A percentile compares a stretch with the other conserved stretches of the same genome.
Evolutionary conservation across 2,797 vertebrate species (phyloP).

Genomic region (Muscicapa striata): DNA sequence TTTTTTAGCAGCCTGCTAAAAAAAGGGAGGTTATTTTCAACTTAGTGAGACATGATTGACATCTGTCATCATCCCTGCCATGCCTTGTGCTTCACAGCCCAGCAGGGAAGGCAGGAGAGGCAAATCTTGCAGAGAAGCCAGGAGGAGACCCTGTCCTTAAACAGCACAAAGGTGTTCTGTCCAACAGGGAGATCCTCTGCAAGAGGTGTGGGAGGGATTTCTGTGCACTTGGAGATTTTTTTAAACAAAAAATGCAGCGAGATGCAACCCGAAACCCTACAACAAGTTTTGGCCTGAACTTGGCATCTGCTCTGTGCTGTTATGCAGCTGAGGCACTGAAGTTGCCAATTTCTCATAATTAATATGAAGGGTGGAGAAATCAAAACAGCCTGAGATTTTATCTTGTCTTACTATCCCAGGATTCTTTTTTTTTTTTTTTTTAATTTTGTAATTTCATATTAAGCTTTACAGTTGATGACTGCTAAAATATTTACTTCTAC

Average conservation of each 20-base stretch:
- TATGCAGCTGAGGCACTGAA: constrained; percentile 1
- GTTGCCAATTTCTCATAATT: constrained; percentile 63
- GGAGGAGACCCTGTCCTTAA: background rate
- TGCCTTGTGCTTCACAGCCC: background rate
- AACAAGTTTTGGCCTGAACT: constrained; percentile 68
- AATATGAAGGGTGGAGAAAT: constrained; percentile 56
- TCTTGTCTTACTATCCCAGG: constrained; percentile 46
- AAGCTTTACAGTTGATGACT: background rate
- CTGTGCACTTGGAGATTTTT: background rate
- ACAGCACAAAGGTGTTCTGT: background rate
- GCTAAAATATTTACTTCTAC: background rate
- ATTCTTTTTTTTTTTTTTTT: background rate
- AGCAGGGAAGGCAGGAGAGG: background rate
- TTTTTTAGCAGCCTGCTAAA: background rate
- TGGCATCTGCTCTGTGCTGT: constrained; percentile 26
- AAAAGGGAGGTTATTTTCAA: background rate
- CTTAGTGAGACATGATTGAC: background rate
- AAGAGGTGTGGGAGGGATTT: background rate
- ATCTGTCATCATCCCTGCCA: background rate
- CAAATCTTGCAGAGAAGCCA: background rate
- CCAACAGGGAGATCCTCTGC: background rate
- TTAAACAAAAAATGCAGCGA: constrained; percentile 5
- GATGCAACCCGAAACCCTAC: constrained; percentile 5
- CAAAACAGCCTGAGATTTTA: constrained; percentile 45
- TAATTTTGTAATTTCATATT: background rate